Conservation (phyloP, 2,888 invertebrate genomes). For the Gandaritis pyraliata region DNA sequence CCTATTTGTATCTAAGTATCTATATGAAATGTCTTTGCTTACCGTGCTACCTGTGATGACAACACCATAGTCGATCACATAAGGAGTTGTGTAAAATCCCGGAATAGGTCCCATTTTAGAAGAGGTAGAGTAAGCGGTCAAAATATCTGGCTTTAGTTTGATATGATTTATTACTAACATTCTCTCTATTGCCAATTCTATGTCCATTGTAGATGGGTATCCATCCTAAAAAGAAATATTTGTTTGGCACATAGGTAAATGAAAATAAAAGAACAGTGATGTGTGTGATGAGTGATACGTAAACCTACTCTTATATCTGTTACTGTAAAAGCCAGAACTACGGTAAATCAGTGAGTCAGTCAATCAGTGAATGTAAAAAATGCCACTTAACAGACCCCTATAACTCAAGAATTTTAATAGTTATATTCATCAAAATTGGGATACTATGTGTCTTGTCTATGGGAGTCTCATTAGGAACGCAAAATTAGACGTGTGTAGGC, state of each 20-base stretch:
- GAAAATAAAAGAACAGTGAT: not conserved
- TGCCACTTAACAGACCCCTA: no score
- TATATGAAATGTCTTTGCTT: no score
- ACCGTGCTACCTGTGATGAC: constrained; percentile 79
- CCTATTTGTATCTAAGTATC: not conserved
- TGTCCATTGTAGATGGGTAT: constrained; percentile 83
- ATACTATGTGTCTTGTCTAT: no score
- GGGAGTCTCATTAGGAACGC: no score
- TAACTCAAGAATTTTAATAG: no score
- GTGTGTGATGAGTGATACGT: no score
- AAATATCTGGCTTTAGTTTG: constrained; percentile 64
- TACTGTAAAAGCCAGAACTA: no score
- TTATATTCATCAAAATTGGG: no score
- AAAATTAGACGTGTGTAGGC: no score
- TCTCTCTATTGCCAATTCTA: constrained; percentile 86
- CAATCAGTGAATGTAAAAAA: no score
- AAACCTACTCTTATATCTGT: no score
- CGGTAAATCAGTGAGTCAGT: no score
- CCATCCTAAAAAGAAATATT: constrained; percentile 63
- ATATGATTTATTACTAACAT: constrained; percentile 76
- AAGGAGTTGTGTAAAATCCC: constrained; percentile 77
- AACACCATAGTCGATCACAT: constrained; percentile 83
- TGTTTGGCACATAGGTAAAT: not conserved
- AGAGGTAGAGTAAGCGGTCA: constrained; percentile 56
- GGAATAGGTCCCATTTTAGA: constrained; percentile 73